These are phyloP conservation scores for Drosophila lacertosa DNA, from an alignment of 1,140 invertebrate genomes.

Conservation along the genomic window DNA sequence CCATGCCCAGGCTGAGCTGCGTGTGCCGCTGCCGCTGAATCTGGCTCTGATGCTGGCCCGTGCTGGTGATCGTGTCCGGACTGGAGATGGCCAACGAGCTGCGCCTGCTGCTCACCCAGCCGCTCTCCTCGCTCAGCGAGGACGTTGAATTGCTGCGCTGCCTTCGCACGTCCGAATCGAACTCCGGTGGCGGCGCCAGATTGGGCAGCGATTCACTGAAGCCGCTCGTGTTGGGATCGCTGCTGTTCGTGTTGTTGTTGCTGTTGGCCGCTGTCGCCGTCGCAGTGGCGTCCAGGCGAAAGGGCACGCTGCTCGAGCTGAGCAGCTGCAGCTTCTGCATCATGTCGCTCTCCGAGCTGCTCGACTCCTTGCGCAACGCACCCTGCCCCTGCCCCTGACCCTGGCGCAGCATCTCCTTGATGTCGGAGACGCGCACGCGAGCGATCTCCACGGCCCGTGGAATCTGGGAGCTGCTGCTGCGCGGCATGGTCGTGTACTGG, in stretches of 20 bases:
- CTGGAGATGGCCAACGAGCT: constrained; percentile 86
- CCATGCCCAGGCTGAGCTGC: constrained; percentile 70
- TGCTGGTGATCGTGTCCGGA: constrained; percentile 84
- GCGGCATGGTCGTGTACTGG: constrained; percentile 73
- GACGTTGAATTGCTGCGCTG: constrained; percentile 87
- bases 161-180: constrained; percentile 66
- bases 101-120: constrained; percentile 90
- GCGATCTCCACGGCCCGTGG: constrained; percentile 79
- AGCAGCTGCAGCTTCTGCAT: constrained; percentile 70
- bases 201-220: constrained; percentile 87
- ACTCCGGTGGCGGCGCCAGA: constrained; percentile 86
- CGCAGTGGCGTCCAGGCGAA: constrained; percentile 51
- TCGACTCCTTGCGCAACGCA: constrained; percentile 69
- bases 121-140: constrained; percentile 90
- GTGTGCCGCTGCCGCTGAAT: constrained; percentile 80
- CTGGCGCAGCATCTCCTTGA: constrained; percentile 81
- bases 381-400: constrained; percentile 49
- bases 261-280: constrained; percentile 83
- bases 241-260: constrained; percentile 76
- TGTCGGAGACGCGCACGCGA: constrained; percentile 73
- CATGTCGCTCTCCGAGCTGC: constrained; percentile 78
- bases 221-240: constrained; percentile 72
- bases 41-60: constrained; percentile 55
- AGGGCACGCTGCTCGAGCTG: constrained; percentile 71
- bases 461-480: constrained; percentile 74